Evolutionary conservation across 2,797 vertebrate species (phyloP).

Genomic region (Gymnoscopelus braueri): DNA sequence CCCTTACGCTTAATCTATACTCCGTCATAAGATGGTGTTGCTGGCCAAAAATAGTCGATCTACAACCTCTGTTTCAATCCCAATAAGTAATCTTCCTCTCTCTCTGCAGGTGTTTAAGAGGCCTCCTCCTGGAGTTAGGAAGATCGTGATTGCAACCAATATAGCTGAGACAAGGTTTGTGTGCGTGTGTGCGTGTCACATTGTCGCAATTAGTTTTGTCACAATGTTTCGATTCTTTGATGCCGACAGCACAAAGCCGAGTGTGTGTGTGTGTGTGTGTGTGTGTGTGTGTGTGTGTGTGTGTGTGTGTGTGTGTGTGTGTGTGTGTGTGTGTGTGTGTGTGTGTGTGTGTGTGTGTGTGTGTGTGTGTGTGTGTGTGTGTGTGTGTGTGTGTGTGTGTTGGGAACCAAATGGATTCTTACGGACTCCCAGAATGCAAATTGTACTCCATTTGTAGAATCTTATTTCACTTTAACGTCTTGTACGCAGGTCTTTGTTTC

Average conservation of each 20-base stretch:
- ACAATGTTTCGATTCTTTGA: too few species aligned
- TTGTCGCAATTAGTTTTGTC: not conserved
- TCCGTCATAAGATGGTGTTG: too few species aligned
- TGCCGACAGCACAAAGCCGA: too few species aligned
- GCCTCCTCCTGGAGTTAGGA: conserved; percentile 94
- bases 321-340: not conserved
- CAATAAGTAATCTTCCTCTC: conserved; percentile 44
- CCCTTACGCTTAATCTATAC: too few species aligned
- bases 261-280: conserved; percentile 1
- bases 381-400: conserved; percentile 19
- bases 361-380: conserved; percentile 2
- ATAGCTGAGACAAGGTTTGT: conserved; percentile 97
- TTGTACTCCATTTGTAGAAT: conserved; percentile 3
- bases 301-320: not conserved
- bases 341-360: not conserved
- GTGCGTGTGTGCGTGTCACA: conserved; percentile 5
- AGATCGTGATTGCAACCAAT: conserved; percentile 98
- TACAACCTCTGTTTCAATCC: conserved; percentile 5
- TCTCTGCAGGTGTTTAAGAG: conserved; percentile 92
- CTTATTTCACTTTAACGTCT: too few species aligned
- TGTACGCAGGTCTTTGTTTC: too few species aligned
- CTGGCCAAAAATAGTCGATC: too few species aligned
- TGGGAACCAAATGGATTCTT: too few species aligned
- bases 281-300: conserved; percentile 1
- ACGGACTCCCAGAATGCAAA: too few species aligned